Conservation (phyloP, 2,888 invertebrate species). For the Lysandra coridon region DNA sequence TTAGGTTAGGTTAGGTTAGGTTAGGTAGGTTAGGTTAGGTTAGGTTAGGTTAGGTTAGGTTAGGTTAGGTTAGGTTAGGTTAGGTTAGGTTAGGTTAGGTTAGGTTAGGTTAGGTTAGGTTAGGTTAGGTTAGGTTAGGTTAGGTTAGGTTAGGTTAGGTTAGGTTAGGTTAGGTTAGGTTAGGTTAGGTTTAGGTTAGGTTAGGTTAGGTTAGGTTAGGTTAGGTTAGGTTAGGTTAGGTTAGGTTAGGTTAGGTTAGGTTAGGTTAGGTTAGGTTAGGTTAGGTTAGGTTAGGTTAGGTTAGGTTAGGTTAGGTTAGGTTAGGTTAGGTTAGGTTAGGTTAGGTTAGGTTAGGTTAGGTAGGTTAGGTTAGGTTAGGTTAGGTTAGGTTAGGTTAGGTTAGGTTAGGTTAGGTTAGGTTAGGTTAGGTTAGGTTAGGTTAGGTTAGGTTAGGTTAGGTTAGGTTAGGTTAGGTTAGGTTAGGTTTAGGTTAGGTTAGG, state of each 20-base stretch:
- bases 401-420: constrained; percentile 32
- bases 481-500: constrained; percentile 27
- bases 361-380: too few relatives aligned
- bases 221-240: constrained; percentile 35
- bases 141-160: constrained; percentile 25
- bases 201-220: constrained; percentile 35
- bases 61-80: constrained; percentile 28
- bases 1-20: too few relatives aligned
- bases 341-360: too few relatives aligned
- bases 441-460: constrained; percentile 31
- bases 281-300: constrained; percentile 35
- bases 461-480: constrained; percentile 29
- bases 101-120: constrained; percentile 32
- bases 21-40: too few relatives aligned
- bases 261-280: constrained; percentile 40
- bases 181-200: constrained; percentile 39
- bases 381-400: constrained; percentile 30
- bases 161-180: constrained; percentile 39
- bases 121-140: not conserved
- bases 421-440: constrained; percentile 32
- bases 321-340: constrained; percentile 35
- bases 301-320: constrained; percentile 38
- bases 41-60: too few relatives aligned
- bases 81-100: constrained; percentile 39
- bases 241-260: constrained; percentile 28